A percentile compares a stretch with the other conserved stretches of the same genome.
Evolutionary conservation across 2,797 vertebrate genomes (phyloP).

Genomic region (Coendou prehensilis): DNA sequence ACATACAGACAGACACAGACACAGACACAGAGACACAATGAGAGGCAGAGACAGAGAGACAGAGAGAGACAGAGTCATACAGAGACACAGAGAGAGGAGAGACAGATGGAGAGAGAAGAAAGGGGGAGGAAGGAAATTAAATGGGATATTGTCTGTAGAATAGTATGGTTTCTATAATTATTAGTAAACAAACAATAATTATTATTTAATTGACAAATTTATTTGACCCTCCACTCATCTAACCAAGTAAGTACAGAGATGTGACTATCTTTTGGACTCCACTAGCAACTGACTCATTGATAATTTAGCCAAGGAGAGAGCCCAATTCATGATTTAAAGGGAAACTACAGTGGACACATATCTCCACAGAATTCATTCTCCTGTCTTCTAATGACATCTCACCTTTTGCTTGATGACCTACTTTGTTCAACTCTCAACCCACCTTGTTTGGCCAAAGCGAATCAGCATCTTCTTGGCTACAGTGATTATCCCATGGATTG

Average conservation of each 20-base stretch:
- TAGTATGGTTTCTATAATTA: background rate
- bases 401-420: slow-evolving; percentile 40
- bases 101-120: too few species aligned
- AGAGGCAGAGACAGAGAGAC: too few species aligned
- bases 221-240: background rate
- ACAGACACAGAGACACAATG: too few species aligned
- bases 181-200: background rate
- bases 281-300: background rate
- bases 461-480: background rate
- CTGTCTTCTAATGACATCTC: background rate
- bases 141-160: background rate
- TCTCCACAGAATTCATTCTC: background rate
- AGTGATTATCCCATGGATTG: slow-evolving; percentile 12
- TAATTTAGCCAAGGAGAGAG: slow-evolving; percentile 16
- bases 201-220: slow-evolving; percentile 19
- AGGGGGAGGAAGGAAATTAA: background rate
- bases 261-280: background rate
- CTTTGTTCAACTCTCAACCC: background rate
- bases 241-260: slow-evolving; percentile 1
- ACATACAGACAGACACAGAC: too few species aligned
- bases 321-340: background rate
- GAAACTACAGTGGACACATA: background rate
- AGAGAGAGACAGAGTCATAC: too few species aligned
- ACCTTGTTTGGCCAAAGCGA: slow-evolving; percentile 11
- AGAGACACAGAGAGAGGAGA: too few species aligned